These are phyloP conservation scores for Pegoplata infirma DNA, from an alignment of 2,888 invertebrate species.

Conservation along the genomic window DNA sequence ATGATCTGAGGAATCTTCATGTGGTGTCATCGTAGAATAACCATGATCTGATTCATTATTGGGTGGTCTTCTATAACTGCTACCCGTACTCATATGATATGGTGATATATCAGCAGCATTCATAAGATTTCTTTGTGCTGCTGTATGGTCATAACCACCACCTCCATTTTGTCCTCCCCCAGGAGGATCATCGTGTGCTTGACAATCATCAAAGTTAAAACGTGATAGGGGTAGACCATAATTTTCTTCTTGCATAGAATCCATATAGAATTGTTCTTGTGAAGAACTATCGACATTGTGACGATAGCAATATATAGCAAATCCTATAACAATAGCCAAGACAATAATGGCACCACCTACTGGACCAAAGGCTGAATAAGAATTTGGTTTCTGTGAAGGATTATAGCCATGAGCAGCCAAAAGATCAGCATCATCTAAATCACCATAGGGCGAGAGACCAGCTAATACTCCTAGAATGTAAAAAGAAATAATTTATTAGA, in stretches of 20 bases:
- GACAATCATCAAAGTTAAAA: constrained; percentile 85
- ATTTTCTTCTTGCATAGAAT: constrained; percentile 79
- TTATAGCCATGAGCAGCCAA: constrained; percentile 75
- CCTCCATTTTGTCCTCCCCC: constrained; percentile 79
- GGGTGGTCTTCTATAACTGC: constrained; percentile 85
- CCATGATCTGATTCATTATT: constrained; percentile 90
- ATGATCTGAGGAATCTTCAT: constrained; percentile 92
- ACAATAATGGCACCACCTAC: constrained; percentile 92
- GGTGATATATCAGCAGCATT: constrained; percentile 85
- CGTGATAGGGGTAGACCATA: constrained; percentile 86
- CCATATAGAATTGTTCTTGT: constrained; percentile 79
- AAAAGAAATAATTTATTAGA: constrained; percentile 14
- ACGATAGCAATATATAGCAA: constrained; percentile 91
- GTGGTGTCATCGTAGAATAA: constrained; percentile 95
- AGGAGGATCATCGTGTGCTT: constrained; percentile 76
- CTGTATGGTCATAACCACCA: constrained; percentile 72
- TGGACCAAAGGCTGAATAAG: constrained; percentile 89
- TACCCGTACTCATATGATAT: constrained; percentile 87
- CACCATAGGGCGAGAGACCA: constrained; percentile 86
- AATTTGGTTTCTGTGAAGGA: constrained; percentile 76
- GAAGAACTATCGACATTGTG: constrained; percentile 79
- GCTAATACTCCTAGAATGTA: constrained; percentile 81
- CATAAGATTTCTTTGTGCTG: constrained; percentile 81
- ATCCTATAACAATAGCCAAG: constrained; percentile 87
- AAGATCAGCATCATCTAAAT: constrained; percentile 73